Evolutionary conservation across 2,113 vertebrate species (phyloP), one percentile per base, ranked within the genome.

Genomic region (Pachypanchax playfairii): DNA sequence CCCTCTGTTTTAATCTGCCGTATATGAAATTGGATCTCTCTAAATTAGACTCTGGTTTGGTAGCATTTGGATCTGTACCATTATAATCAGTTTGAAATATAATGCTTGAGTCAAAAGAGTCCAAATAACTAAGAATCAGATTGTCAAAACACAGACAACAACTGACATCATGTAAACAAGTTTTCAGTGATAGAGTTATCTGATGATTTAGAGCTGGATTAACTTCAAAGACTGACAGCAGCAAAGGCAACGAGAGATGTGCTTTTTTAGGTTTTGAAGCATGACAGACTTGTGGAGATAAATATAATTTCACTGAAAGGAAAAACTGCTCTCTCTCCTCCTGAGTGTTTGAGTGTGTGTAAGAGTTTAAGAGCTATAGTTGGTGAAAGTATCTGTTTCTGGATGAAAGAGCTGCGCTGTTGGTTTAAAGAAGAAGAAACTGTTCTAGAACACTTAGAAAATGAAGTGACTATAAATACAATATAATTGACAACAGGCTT

Each of bases 181-280:
- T n/a, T 5, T 18, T 41, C 38, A n/a, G 35, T n/a, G 38, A 41
- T 41, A 41, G 17, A 41, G 38, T 6, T 41, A 41, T 35, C 24
- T 60, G 11, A 25, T 60, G 38, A 41, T 41, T 41, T 54, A 12
- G 54, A 36, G 62, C 41, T 54, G 13, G n/a, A 55, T 31, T 24
- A 41, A 49, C 28, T 33, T 49, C 35, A 67, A 33, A 36, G 9
- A 53, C 28, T 57, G 14, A 43, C 15, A 46, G 1, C 21, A 12
- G 12, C 36, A 35, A 54, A 9, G 5, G 17, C 31, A 33, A 39
- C 12, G 38, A n/a, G 15, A 39, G 38, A 39, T 17, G 38, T 17
- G 14, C n/a, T 43, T 43, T 43, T 43, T 11, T 21, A 11, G 5
- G 43, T 46, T 46, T 22, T 14, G 3, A 46, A 24, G 11, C 22